Percentiles rank a stretch among this genome's conserved stretches.
phyloP scores from a whole-genome alignment of 2,797 vertebrate species.

The Chromobotia macracanthus region DNA sequence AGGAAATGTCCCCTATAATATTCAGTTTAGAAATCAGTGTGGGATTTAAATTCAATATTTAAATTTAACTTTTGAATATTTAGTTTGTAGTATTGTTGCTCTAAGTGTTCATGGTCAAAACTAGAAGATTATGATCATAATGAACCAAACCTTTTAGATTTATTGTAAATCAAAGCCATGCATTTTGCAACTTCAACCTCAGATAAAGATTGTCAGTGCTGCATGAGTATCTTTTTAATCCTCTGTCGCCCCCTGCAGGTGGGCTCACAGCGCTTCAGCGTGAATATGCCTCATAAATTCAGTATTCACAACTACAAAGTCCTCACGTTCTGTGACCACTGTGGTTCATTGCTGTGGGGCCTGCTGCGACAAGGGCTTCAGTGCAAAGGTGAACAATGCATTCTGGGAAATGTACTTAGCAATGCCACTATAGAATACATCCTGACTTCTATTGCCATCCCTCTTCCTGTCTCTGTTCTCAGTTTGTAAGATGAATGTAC shows the following conservation, averaged over 20 bases:
- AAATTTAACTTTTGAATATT: no score
- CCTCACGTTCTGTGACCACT: slow-evolving; percentile 96
- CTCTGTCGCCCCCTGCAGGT: slow-evolving; percentile 73
- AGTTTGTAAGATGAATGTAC: slow-evolving; percentile 98
- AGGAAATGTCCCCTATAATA: no score
- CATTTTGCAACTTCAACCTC: background rate
- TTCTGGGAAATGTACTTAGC: background rate
- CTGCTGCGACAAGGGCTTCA: slow-evolving; percentile 92
- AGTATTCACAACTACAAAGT: slow-evolving; percentile 98
- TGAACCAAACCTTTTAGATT: background rate
- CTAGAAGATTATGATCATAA: background rate
- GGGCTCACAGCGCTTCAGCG: slow-evolving; percentile 92
- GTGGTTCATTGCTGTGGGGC: slow-evolving; percentile 94
- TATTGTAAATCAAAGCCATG: background rate
- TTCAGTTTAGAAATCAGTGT: no score
- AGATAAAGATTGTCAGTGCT: background rate
- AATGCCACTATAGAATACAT: background rate
- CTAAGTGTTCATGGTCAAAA: background rate
- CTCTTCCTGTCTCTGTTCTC: slow-evolving; percentile 37
- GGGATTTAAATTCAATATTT: no score
- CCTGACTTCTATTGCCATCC: background rate
- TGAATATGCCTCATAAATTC: slow-evolving; percentile 96
- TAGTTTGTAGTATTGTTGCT: background rate
- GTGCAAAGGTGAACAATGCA: slow-evolving; percentile 88
- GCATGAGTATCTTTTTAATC: slow-evolving; percentile 1